These are phyloP conservation scores for Triplophysa siluroides DNA, from an alignment of 2,113 vertebrate genomes.

Conservation along the genomic window DNA sequence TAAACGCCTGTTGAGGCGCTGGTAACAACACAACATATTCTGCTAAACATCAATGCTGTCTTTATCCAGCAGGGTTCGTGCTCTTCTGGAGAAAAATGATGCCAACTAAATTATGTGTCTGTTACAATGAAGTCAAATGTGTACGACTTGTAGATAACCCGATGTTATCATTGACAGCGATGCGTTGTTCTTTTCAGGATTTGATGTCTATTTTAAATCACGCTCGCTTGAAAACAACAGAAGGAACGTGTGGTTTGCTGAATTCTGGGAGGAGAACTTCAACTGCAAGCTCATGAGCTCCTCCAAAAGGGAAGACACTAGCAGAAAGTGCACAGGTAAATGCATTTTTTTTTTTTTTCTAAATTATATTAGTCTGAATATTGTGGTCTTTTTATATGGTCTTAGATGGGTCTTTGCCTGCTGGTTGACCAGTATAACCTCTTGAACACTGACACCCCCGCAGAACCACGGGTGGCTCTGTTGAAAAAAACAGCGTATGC, in stretches of 20 bases:
- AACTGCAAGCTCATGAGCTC: conserved; percentile 97
- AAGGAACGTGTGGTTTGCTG: conserved; percentile 96
- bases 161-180: not conserved
- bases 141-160: not conserved
- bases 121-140: not conserved
- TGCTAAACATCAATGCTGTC: too few species aligned
- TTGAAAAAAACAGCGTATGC: too few species aligned
- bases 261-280: conserved; percentile 99
- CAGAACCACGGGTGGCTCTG: too few species aligned
- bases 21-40: too few species aligned
- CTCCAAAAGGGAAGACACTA: conserved; percentile 92
- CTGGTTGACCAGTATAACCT: too few species aligned
- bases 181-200: conserved; percentile 72
- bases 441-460: too few species aligned
- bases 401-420: too few species aligned
- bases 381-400: too few species aligned
- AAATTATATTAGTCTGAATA: too few species aligned
- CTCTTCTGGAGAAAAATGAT: not conserved
- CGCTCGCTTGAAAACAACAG: conserved; percentile 94
- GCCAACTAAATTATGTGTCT: not conserved
- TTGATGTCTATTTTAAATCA: conserved; percentile 89
- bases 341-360: not conserved
- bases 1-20: too few species aligned
- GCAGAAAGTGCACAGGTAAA: conserved; percentile 92
- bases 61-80: not conserved